These are phyloP conservation scores for Planococcus citri DNA, from an alignment of 1,140 invertebrate species.

Conservation along the genomic window DNA sequence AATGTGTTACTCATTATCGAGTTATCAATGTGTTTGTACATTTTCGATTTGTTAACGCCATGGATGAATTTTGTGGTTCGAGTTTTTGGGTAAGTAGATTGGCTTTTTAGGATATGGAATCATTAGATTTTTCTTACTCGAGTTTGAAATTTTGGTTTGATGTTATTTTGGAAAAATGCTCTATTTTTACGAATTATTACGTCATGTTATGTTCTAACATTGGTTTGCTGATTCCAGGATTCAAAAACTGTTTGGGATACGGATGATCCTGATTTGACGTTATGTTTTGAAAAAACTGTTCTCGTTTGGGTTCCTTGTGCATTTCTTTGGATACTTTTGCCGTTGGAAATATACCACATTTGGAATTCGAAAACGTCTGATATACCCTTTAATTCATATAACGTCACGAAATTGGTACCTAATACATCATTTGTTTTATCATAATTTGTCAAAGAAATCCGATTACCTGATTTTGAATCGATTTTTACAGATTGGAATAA, in stretches of 20 bases:
- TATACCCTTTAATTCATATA: conserved; percentile 68
- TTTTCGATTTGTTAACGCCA: too few species aligned
- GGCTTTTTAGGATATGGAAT: too few species aligned
- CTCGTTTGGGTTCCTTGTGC: conserved; percentile 74
- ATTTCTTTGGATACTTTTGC: conserved; percentile 65
- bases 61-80: neutral
- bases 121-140: too few species aligned
- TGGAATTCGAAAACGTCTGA: conserved; percentile 58
- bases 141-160: too few species aligned
- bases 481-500: conserved; percentile 20
- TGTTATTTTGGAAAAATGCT: too few species aligned
- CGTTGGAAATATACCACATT: conserved; percentile 65
- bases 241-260: conserved; percentile 62
- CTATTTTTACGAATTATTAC: too few species aligned
- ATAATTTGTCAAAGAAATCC: too few species aligned
- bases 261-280: conserved; percentile 62
- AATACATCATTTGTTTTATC: neutral
- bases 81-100: neutral
- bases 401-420: conserved; percentile 57
- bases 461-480: too few species aligned
- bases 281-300: conserved; percentile 78
- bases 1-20: too few species aligned
- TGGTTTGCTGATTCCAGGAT: too few species aligned
- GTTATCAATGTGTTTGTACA: too few species aligned
- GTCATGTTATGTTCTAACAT: too few species aligned